These are phyloP conservation scores for Phaenicophaeus curvirostris DNA, from an alignment of 2,797 vertebrate genomes.

Conservation along the genomic window DNA sequence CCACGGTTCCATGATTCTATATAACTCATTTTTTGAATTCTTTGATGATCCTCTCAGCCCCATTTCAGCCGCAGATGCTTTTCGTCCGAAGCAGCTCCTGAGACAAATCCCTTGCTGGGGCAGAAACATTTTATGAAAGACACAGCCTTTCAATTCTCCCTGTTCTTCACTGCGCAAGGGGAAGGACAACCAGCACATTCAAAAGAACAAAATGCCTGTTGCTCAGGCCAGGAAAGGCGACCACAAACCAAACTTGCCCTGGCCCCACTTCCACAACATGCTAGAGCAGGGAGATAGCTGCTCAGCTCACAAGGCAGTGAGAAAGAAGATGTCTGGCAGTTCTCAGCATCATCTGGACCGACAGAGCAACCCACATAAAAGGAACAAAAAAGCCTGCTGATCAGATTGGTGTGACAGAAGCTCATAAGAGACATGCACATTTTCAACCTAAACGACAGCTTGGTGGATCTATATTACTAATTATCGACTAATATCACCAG, in stretches of 20 bases:
- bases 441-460: constrained; percentile 59
- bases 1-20: too few species aligned
- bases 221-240: constrained; percentile 12
- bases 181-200: not conserved
- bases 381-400: constrained; percentile 61
- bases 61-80: not conserved
- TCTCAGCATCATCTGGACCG: constrained; percentile 61
- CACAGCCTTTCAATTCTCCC: not conserved
- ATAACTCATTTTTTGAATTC: not conserved
- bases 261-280: not conserved
- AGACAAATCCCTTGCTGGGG: not conserved
- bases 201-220: constrained; percentile 9
- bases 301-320: constrained; percentile 49
- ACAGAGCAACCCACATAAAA: constrained; percentile 72
- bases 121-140: not conserved
- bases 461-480: constrained; percentile 72
- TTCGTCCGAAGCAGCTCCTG: not conserved
- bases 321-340: constrained; percentile 62
- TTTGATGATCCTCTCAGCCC: not conserved
- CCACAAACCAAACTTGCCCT: constrained; percentile 20
- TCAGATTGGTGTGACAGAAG: constrained; percentile 66
- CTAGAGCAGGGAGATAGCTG: constrained; percentile 26
- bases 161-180: rapidly evolving
- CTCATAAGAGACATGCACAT: constrained; percentile 59
- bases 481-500: constrained; percentile 61